These are phyloP conservation scores for Melieria omissa DNA, from an alignment of 2,888 invertebrate species.

Conservation along the genomic window DNA sequence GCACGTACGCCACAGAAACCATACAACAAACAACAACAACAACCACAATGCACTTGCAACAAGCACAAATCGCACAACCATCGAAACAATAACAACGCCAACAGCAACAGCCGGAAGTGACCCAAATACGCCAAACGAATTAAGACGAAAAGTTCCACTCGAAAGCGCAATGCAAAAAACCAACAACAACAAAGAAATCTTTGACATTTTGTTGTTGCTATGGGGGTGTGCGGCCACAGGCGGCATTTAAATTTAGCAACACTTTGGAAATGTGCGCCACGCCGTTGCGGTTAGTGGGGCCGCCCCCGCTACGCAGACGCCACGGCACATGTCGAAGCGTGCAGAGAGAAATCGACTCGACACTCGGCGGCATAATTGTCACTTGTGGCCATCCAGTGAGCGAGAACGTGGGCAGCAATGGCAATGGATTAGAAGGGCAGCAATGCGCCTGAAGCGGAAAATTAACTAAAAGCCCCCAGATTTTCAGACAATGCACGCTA, in stretches of 20 bases:
- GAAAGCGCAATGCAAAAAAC: background rate
- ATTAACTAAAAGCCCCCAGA: constrained; percentile 57
- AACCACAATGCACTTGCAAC: constrained; percentile 9
- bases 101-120: background rate
- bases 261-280: too few relatives aligned
- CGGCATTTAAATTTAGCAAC: too few relatives aligned
- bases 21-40: background rate
- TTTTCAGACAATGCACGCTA: constrained; percentile 46
- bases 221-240: too few relatives aligned
- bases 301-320: too few relatives aligned
- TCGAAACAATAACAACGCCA: background rate
- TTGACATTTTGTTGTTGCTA: too few relatives aligned
- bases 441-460: constrained; percentile 55
- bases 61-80: constrained; percentile 23
- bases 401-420: constrained; percentile 51
- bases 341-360: too few relatives aligned
- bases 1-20: too few relatives aligned
- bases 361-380: too few relatives aligned
- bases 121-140: background rate
- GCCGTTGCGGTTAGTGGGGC: too few relatives aligned
- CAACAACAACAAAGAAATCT: background rate
- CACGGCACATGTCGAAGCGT: too few relatives aligned
- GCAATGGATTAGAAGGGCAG: constrained; percentile 46
- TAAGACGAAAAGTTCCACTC: background rate
- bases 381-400: background rate